Evolutionary conservation across 2,113 vertebrate genomes (phyloP), one percentile per base, ranked within the genome.

Genomic region (Peromyscus californicus): DNA sequence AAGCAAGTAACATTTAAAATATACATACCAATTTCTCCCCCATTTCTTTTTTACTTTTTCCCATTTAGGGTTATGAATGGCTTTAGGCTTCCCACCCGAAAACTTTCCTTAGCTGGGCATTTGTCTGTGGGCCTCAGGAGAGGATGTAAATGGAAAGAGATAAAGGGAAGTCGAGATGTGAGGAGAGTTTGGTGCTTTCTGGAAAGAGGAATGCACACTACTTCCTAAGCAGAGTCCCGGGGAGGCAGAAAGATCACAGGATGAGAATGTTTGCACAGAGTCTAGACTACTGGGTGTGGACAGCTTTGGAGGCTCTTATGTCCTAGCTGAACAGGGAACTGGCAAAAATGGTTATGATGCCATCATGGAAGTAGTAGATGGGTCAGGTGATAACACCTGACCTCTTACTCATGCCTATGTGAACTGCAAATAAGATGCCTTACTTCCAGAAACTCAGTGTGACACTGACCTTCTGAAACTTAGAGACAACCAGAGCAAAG

Each of bases 171-270:
- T 8, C 84, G 69, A 84, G 39, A 8, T 16, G 36, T 82, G 82
- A 65, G 72, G 39, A 80, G 75, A 57, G 21, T 51, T 85, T 70
- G 75, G 29, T n/a, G 7, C 78, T 69, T 95, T 82, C 36, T 45
- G 87, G 74, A 76, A 70, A 59, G 31, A 91, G 61, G 33, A 54
- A 61, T 13, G n/a, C 1, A 24, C 31, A 48, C 39, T 48, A 54
- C 16, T 94, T 95, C 90, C 54, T 76, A 31, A 91, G 21, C 11
- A 76, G 36, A 88, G 67, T 93, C 65, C 70, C 67, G 5, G n/a
- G n/a, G 63, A 95, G 54, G 78, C 19, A 89, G 78, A 83, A 88
- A 91, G 88, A 80, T 29, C 21, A 16, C 39, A 91, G 76, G 67
- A 45, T 57, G 31, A 10, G 21, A 74, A 80, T 9, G 1, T 95